Percentiles rank a stretch among this genome's conserved stretches.
phyloP scores from a whole-genome alignment of 2,113 vertebrate genomes.

The Anguilla japonica region DNA sequence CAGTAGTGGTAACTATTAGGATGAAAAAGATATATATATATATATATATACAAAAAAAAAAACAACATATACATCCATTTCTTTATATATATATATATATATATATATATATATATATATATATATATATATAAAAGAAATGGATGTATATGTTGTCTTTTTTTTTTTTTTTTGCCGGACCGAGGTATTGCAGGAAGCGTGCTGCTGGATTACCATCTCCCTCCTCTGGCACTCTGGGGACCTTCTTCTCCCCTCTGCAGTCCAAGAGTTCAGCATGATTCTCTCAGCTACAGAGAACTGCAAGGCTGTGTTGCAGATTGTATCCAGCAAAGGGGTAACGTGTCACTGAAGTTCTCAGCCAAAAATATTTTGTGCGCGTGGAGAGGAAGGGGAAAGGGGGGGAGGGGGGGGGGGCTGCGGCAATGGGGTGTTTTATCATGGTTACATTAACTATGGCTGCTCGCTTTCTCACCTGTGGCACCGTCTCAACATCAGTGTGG shows the following conservation, averaged over 20 bases:
- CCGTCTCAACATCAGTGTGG: background rate
- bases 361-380: background rate
- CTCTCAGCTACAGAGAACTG: background rate
- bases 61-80: too few relatives aligned
- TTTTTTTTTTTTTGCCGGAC: background rate
- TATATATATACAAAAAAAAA: too few relatives aligned
- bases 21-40: slow-evolving; percentile 43
- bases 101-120: background rate
- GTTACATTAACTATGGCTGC: background rate
- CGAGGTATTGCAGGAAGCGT: background rate
- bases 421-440: background rate
- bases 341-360: background rate
- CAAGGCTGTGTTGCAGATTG: background rate
- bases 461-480: slow-evolving; percentile 3
- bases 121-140: background rate
- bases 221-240: background rate
- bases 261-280: background rate
- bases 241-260: background rate
- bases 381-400: background rate
- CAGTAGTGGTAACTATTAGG: slow-evolving; percentile 72
- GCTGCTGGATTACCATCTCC: background rate
- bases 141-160: background rate
- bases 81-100: background rate
- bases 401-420: background rate
- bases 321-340: background rate